Evolutionary conservation across 2,888 invertebrate genomes (phyloP), one percentile per base, ranked within the genome.

Genomic region (Boloria selene): DNA sequence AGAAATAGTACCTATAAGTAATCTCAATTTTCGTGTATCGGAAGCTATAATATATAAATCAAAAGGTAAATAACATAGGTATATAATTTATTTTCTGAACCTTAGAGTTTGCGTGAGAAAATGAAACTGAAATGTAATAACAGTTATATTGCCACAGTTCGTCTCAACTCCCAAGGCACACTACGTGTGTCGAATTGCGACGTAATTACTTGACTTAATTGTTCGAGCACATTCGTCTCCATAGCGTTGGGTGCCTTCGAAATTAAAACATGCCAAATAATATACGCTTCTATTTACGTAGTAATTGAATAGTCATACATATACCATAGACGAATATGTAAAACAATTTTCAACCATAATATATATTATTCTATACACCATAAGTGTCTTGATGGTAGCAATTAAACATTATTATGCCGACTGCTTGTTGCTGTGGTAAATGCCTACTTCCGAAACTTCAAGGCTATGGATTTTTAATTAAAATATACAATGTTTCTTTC

Each of bases 121-220:
- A 58, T 58, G 49, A 61, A 63, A 70, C 44, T 52, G 63, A 65
- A 68, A 65, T 64, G 26, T 59, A 58, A 64, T 65, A 68, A 64
- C 64, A 61, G 65, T 66, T 60, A 6, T 14, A 63, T 53, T 51
- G 65, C 49, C 53, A 58, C 65, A 65, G 65, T 58, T 62, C 50
- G 59, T 63, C 60, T 55, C 60, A 22, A 60, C 66, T 59, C 59
- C 59, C 49, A 55, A 59, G 54, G 54, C 63, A 44, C 65, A 10
- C 56, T 68, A 69, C 64, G 69, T 69, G 70, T 67, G 67, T 62
- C 68, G 68, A 71, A 74, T 72, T 66, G 67, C 71, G 61, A 69
- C 44, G 71, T 68, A 74, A 75, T 73, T 71, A 72, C 72, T 68
- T 64, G 58, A 53, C 44, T 58, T 70, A 71, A 74, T 74, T 73